Evolutionary conservation across 2,797 vertebrate genomes (phyloP).

Genomic region (Harpagifer antarcticus): DNA sequence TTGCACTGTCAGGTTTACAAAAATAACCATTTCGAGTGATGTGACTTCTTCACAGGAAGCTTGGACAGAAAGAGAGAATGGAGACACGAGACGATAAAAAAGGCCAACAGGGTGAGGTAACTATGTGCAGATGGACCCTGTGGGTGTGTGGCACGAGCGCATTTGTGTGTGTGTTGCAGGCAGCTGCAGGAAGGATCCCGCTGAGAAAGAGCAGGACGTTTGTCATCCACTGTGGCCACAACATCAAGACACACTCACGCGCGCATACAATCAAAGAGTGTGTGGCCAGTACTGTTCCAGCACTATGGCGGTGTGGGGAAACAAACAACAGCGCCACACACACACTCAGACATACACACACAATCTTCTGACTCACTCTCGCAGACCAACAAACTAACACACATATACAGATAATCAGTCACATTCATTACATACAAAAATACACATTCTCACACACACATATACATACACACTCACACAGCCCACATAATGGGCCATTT

Average conservation of each 20-base stretch:
- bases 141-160: constrained; percentile 48
- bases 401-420: constrained; percentile 66
- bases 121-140: constrained; percentile 75
- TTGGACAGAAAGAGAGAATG: constrained; percentile 37
- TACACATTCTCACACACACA: constrained; percentile 42
- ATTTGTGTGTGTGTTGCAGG: constrained; percentile 57
- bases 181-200: constrained; percentile 77
- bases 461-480: constrained; percentile 58
- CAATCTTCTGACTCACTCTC: constrained; percentile 38
- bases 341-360: constrained; percentile 26
- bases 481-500: constrained; percentile 83
- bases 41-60: constrained; percentile 58
- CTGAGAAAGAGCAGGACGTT: constrained; percentile 79
- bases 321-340: constrained; percentile 74
- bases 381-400: constrained; percentile 52
- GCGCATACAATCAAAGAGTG: constrained; percentile 72
- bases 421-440: constrained; percentile 67
- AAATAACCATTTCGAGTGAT: constrained; percentile 43
- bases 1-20: constrained; percentile 14
- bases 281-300: constrained; percentile 61
- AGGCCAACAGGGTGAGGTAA: constrained; percentile 73
- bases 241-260: constrained; percentile 69
- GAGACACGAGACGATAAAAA: constrained; percentile 62
- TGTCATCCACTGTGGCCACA: constrained; percentile 77
- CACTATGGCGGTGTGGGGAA: constrained; percentile 67